These are phyloP conservation scores for Leptoteleia sp. DNA, from an alignment of 1,140 invertebrate species.

Conservation along the genomic window DNA sequence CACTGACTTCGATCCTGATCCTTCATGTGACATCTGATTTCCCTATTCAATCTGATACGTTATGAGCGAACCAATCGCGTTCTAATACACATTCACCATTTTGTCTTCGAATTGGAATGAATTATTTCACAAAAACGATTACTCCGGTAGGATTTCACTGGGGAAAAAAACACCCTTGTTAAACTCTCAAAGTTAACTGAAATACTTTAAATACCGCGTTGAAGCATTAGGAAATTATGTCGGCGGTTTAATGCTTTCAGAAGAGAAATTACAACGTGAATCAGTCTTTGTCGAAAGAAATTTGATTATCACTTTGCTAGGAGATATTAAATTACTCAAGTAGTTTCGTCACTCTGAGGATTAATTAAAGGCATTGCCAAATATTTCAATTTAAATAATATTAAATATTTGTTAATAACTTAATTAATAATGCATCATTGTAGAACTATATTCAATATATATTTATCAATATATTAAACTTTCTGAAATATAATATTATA, in stretches of 20 bases:
- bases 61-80: slow-evolving; percentile 41
- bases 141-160: not conserved
- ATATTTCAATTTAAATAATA: too few species aligned
- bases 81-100: slow-evolving; percentile 35
- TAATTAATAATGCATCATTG: too few species aligned
- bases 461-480: too few species aligned
- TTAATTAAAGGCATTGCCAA: too few species aligned
- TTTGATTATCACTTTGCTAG: slow-evolving; percentile 25
- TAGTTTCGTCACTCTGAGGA: too few species aligned
- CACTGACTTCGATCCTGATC: slow-evolving; percentile 48
- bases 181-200: slow-evolving; percentile 12
- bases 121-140: slow-evolving; percentile 2
- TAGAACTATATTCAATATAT: too few species aligned
- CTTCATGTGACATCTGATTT: slow-evolving; percentile 56
- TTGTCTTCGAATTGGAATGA: slow-evolving; percentile 20
- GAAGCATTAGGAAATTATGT: slow-evolving; percentile 8
- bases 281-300: slow-evolving; percentile 17
- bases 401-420: too few species aligned
- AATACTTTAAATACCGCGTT: slow-evolving; percentile 25
- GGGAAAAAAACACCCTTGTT: slow-evolving; percentile 2
- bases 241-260: not conserved
- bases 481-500: too few species aligned
- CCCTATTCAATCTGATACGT: slow-evolving; percentile 58
- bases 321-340: slow-evolving; percentile 9
- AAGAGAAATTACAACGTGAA: not conserved